Base-by-base conservation (phyloP, 2,888 invertebrate species). In the Elegia similella region DNA sequence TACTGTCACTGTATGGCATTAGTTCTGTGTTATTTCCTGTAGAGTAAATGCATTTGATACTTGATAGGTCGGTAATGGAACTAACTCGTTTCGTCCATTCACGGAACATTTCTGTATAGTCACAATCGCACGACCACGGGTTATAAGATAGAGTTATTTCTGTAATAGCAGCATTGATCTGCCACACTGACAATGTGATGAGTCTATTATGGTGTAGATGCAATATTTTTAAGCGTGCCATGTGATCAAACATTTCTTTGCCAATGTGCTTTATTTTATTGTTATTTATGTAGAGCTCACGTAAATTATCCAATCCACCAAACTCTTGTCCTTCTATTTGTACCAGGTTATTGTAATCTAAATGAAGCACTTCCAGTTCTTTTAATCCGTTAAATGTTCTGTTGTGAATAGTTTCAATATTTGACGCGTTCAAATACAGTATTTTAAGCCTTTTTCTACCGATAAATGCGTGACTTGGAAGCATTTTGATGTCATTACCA, bases 91-190 rank as follows among this genome's bases (percentile, higher is more conserved):
- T 93, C 62, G 95, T 93, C 95, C 96, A 97, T 79, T 96, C 95
- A 66, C 95, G 94, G 72, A 95, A 94, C 80, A 93, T 93, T 76
- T 95, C 94, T 32, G 95, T 93, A 75, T 95, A 96, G 72, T 95
- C 95, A 82, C 97, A 97, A 72, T 96, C 95, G 83, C 97, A 97
- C 55, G 95, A 94, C 96, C 96, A 97, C 56, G 95, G 95, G 78
- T 97, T 97, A 62, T 92, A 93, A 12, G 94, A 93, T 61, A 96
- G 88, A 53, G 93, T 94, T 69, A 95, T 90, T 81, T 95, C 93
- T 59, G 94, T 93, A 61, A 94, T 84, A 32, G 93, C 86, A 0
- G 93, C 84, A 65, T 94, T 94, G 67, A 96, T 88, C 79, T 94
- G 93, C 95, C 96, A 96, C 61, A 96, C 93, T 58, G 95, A 92